Evolutionary conservation across 1,140 invertebrate species (phyloP), one percentile per base, ranked within the genome.

Genomic region (Oryctes rhinoceros): DNA sequence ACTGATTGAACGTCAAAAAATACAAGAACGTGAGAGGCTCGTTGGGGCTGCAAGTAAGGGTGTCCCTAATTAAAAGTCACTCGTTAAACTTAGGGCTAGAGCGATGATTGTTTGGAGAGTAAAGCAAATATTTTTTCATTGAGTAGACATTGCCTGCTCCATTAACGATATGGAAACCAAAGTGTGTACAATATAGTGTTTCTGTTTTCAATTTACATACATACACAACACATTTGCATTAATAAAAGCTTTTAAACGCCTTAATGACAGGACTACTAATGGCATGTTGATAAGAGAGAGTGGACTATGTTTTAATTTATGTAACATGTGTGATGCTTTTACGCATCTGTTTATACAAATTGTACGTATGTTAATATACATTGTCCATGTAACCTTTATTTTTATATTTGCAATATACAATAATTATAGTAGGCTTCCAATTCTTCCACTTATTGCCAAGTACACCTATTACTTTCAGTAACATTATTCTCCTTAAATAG

Each of bases 131-230:
- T 53, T 44, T 44, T 44, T 53, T 53, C 9, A 53, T 53, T 15
- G 13, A 11, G n/a, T 18, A 53, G 11, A 53, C 49, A 53, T 53
- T 53, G 13, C 13, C 13, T 53, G 49, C n/a, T 53, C 49, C 49
- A 53, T 53, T 53, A 53, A 53, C 49, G 49, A 53, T 53, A 53
- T 53, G 49, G 49, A 53, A 53, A 53, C 13, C 49, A 53, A 15
- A 53, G 13, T 53, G 49, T 53, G 5, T 44, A 44, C 39, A 44
- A 44, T 44, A 44, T 44, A 44, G 39, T 44, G 49, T 53, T 53
- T 13, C 49, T 53, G 49, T 53, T 53, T 18, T 53, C n/a, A 53
- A 53, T 53, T 53, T 53, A 53, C 49, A 53, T 53, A 53, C 49
- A 53, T 53, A 53, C 39, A 10, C 9, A 44, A 53, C 6, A 13